Evolutionary conservation across 1,140 invertebrate genomes (phyloP).

Genomic region (Tetranychus urticae): DNA sequence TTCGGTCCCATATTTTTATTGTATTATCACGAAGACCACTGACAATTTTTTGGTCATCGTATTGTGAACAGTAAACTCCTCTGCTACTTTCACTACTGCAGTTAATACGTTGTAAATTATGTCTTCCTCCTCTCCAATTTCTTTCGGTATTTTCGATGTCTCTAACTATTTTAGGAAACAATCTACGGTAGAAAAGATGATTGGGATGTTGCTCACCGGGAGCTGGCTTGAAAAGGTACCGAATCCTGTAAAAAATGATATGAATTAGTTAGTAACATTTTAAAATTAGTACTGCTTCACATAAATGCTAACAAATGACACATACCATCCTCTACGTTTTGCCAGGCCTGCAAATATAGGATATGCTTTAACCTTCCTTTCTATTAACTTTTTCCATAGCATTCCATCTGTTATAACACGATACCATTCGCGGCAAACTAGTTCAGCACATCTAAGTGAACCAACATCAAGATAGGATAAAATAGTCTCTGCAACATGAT

Average conservation of each 20-base stretch:
- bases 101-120: constrained; percentile 89
- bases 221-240: constrained; percentile 38
- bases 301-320: constrained; percentile 6
- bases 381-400: constrained; percentile 91
- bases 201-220: constrained; percentile 69
- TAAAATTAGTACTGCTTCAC: too few species aligned
- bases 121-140: constrained; percentile 88
- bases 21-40: constrained; percentile 98
- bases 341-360: constrained; percentile 84
- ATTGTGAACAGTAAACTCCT: constrained; percentile 96
- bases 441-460: constrained; percentile 72
- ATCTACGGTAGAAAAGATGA: constrained; percentile 76
- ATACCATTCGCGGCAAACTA: constrained; percentile 94
- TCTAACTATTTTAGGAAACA: constrained; percentile 88
- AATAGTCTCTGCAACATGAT: constrained; percentile 95
- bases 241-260: background rate
- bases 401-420: constrained; percentile 91
- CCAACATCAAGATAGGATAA: constrained; percentile 87
- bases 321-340: constrained; percentile 77
- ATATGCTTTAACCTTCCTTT: constrained; percentile 69
- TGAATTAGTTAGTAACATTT: too few species aligned
- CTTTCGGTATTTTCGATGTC: constrained; percentile 76
- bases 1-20: constrained; percentile 93
- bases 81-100: constrained; percentile 80
- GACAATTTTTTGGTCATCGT: constrained; percentile 96